Percentiles rank a stretch among this genome's conserved stretches.
phyloP scores from a whole-genome alignment of 2,888 invertebrate genomes.

The Xylota sylvarum region DNA sequence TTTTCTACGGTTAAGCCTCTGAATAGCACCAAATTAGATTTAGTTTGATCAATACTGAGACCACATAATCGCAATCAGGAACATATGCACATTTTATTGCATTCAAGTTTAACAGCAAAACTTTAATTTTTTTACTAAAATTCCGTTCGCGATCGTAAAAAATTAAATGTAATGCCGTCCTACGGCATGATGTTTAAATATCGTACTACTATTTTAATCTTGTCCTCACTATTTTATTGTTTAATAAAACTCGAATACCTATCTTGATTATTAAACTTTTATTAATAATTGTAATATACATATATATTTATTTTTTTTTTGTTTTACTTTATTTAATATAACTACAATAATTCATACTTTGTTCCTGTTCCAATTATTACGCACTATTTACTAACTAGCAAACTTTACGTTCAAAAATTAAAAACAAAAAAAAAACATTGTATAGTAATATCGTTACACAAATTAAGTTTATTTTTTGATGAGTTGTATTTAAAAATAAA shows the following conservation, averaged over 20 bases:
- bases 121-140: too few relatives aligned
- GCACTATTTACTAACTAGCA: slow-evolving; percentile 19
- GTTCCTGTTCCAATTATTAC: background rate
- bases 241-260: background rate
- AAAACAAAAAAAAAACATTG: background rate
- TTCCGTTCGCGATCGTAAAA: too few relatives aligned
- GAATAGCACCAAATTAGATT: too few relatives aligned
- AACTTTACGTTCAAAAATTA: background rate
- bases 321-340: slow-evolving; percentile 16
- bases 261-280: slow-evolving; percentile 19
- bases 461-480: background rate
- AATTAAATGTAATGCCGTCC: too few relatives aligned
- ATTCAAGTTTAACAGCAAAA: too few relatives aligned
- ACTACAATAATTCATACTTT: slow-evolving; percentile 25
- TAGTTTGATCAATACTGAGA: too few relatives aligned
- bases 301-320: background rate
- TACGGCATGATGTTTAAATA: too few relatives aligned
- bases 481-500: slow-evolving; percentile 8
- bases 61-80: too few relatives aligned
- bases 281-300: slow-evolving; percentile 31
- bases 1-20: too few relatives aligned
- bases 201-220: too few relatives aligned
- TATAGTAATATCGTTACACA: background rate
- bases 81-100: too few relatives aligned
- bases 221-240: too few relatives aligned